Evolutionary conservation across 92 coral and sea anemone species (phyloP), one percentile per base, ranked within the genome.

Genomic region (Montipora capitata): DNA sequence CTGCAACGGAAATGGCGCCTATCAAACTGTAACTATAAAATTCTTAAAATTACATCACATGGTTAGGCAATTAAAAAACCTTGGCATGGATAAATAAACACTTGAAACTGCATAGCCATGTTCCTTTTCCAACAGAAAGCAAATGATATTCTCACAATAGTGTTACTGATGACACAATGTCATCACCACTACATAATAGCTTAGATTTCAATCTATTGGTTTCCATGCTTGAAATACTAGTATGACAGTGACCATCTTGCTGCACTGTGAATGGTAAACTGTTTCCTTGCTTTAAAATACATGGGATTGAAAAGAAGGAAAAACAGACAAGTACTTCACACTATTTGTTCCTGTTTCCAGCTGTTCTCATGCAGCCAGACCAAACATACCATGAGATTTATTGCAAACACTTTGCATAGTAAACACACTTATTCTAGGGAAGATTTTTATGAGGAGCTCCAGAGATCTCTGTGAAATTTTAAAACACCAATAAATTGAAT

Each of bases 371-470:
- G 64, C 73, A 17, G 61, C 40, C 40, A 74, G 68, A 80, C 74
- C n/a, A 80, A 80, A 80, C 66, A 80, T 39, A 80, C 76, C n/a
- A 58, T 35, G 7, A 48, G 40, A 68, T 41, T 62, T 68, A 63
- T 64, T 78, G 17, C n/a, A 61, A 44, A 9, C 7, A 16, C 5
- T 78, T 45, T 62, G 43, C 72, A 63, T 20, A 63, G 13, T 18
- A 41, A 78, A 43, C 51, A 17, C 72, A 51, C 61, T 48, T 63
- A 64, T 10, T 77, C 41, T n/a, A 41, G 40, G 17, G 63, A 42
- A 11, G 11, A 42, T 10, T 62, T 63, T 42, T 16, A 52, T n/a
- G 1, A 4, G 61, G 58, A 44, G 39, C 83, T 57, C 18, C 41
- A 42, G 45, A 42, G 58, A 43, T 42, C 42, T 43, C 10, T 59